phyloP scores from a whole-genome alignment of 2,113 vertebrate genomes.

The Lepus americanus region DNA sequence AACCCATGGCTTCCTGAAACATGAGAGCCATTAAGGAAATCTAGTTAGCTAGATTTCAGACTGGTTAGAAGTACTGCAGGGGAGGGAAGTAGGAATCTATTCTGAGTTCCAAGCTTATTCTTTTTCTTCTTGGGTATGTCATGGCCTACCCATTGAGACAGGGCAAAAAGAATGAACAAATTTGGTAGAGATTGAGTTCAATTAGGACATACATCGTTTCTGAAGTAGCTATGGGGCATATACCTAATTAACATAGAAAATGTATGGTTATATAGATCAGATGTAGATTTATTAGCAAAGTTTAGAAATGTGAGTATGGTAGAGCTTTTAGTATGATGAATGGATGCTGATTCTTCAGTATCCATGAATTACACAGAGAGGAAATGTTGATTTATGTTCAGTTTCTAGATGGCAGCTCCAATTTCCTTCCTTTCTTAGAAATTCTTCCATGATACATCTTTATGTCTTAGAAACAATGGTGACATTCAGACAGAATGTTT shows the following conservation, averaged over 20 bases:
- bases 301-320: background rate
- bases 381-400: background rate
- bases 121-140: background rate
- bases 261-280: background rate
- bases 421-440: background rate
- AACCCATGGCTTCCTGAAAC: background rate
- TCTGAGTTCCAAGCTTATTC: background rate
- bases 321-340: background rate
- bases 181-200: background rate
- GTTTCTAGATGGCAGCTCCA: background rate
- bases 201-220: background rate
- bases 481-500: conserved; percentile 15
- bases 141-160: background rate
- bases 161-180: background rate
- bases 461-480: background rate
- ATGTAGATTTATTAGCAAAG: background rate
- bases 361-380: background rate
- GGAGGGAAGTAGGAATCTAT: background rate
- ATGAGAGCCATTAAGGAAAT: background rate
- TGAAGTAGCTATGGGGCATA: background rate
- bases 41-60: background rate
- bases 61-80: background rate
- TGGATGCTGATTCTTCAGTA: background rate
- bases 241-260: background rate
- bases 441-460: background rate